These are phyloP conservation scores for Rostratula benghalensis DNA, from an alignment of 2,113 vertebrate genomes.

Conservation along the genomic window DNA sequence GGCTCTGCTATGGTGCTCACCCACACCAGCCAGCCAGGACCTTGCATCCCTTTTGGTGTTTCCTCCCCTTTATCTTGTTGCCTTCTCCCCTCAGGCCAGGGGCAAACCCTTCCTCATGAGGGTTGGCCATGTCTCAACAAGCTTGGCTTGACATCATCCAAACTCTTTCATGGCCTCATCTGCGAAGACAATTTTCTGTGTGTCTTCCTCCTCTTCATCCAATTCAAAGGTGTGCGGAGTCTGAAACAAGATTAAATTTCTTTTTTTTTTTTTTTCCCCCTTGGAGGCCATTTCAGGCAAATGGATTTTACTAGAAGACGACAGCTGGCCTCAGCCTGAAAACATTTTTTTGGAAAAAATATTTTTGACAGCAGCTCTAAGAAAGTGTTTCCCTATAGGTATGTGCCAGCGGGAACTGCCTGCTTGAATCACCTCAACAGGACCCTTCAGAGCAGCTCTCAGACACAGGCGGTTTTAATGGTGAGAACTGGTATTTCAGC, in stretches of 20 bases:
- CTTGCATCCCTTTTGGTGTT: background rate
- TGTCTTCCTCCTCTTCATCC: background rate
- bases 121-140: background rate
- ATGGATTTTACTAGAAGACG: background rate
- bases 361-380: background rate
- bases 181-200: background rate
- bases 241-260: background rate
- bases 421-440: background rate
- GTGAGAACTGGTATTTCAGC: background rate
- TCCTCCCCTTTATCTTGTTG: background rate
- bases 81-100: accelerated
- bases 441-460: background rate
- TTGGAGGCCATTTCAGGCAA: background rate
- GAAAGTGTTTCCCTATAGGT: background rate
- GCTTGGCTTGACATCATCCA: background rate
- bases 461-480: background rate
- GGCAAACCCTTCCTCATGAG: background rate
- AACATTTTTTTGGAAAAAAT: background rate
- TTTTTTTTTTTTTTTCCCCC: no score
- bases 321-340: background rate
- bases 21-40: accelerated
- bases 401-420: background rate
- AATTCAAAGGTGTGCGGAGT: accelerated
- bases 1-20: background rate
- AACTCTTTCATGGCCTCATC: background rate